A percentile compares a stretch with the other conserved stretches of the same genome.
These are phyloP conservation scores for Hoplostethus atlanticus DNA, from an alignment of 2,797 vertebrate species.

Conservation along the genomic window DNA sequence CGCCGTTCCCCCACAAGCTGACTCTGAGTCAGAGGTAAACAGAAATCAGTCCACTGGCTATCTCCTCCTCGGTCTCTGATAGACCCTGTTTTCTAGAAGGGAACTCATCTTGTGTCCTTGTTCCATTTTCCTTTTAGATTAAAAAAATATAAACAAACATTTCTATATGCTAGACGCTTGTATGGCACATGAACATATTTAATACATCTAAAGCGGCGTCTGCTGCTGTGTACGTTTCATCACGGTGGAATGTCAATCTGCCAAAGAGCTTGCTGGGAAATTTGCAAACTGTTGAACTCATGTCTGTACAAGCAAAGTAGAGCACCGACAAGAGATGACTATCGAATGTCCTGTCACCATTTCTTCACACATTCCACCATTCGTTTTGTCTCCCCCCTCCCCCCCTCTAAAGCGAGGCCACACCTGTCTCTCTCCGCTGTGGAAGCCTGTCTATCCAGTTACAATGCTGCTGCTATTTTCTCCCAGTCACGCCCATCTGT, in stretches of 20 bases:
- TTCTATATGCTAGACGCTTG: neutral
- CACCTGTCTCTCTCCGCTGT: conserved; percentile 83
- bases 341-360: conserved; percentile 48
- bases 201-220: too few relatives aligned
- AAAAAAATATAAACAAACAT: neutral
- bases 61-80: too few relatives aligned
- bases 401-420: conserved; percentile 69
- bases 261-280: conserved; percentile 4
- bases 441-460: conserved; percentile 80
- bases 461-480: conserved; percentile 80
- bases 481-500: conserved; percentile 80
- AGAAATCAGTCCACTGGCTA: neutral
- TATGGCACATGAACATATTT: neutral
- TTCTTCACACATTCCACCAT: conserved; percentile 67
- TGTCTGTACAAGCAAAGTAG: conserved; percentile 51
- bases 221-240: neutral
- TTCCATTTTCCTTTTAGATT: too few relatives aligned
- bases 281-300: conserved; percentile 20
- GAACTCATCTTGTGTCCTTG: neutral
- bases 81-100: neutral
- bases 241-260: neutral
- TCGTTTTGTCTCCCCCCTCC: conserved; percentile 27
- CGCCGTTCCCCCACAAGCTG: conserved; percentile 71
- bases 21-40: conserved; percentile 80
- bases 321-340: conserved; percentile 35